These are phyloP conservation scores for Parauchenoglanis punctatus DNA, from an alignment of 2,797 vertebrate species.

Conservation along the genomic window DNA sequence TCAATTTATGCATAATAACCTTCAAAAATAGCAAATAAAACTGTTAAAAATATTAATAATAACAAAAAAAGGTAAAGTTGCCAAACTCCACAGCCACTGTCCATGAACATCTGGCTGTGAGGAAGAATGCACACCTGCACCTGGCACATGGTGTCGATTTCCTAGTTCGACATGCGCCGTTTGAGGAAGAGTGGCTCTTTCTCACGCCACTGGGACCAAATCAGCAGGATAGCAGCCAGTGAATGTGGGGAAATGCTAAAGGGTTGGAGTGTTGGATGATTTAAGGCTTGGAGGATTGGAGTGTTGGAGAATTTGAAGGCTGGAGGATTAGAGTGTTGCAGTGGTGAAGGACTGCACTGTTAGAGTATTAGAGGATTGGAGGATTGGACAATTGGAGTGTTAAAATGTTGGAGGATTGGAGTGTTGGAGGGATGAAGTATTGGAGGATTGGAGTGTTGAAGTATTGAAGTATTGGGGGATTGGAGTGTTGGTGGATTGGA, in stretches of 20 bases:
- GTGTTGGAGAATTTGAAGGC: not conserved
- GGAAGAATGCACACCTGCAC: slow-evolving; percentile 38
- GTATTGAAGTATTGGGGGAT: not conserved
- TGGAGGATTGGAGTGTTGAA: not conserved
- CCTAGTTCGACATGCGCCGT: not conserved
- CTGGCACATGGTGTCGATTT: slow-evolving; percentile 28
- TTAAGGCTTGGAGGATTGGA: not conserved
- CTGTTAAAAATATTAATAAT: not conserved
- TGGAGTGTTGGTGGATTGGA: not conserved
- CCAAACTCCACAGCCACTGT: not conserved
- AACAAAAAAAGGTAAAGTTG: not conserved
- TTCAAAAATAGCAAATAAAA: not conserved
- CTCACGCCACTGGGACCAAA: slow-evolving; percentile 22
- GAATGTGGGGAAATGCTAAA: not conserved
- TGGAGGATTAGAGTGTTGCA: not conserved
- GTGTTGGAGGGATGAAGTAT: not conserved
- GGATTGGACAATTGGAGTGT: not conserved
- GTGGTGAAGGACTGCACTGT: too few species aligned
- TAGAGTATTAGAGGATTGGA: not conserved
- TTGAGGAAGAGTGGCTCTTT: slow-evolving; percentile 5
- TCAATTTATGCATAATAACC: not conserved
- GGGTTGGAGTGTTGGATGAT: not conserved
- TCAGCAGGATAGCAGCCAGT: not conserved
- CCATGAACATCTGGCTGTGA: not conserved
- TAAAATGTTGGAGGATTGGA: not conserved